A percentile compares a stretch with the other conserved stretches of the same genome.
Evolutionary conservation across 1,140 invertebrate genomes (phyloP).

Genomic region (Popillia japonica): DNA sequence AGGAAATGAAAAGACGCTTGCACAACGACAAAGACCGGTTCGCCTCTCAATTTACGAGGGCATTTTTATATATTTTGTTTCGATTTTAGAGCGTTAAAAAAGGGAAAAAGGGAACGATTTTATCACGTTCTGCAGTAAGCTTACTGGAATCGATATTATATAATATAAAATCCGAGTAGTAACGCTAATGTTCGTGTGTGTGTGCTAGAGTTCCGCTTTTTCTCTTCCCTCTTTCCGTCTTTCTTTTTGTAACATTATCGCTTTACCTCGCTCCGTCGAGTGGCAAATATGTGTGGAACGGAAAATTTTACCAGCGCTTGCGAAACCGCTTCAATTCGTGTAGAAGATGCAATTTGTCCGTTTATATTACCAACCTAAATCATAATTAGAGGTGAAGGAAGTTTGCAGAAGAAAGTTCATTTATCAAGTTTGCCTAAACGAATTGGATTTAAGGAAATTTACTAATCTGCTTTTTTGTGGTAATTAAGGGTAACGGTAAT

Average conservation of each 20-base stretch:
- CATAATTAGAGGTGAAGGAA: neutral
- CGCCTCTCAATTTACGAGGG: slow-evolving; percentile 1
- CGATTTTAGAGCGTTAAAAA: slow-evolving; percentile 28
- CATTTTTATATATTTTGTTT: slow-evolving; percentile 22
- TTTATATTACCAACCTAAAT: neutral
- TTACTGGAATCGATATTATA: slow-evolving; percentile 26
- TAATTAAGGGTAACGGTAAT: too few species aligned
- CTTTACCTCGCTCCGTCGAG: slow-evolving; percentile 7
- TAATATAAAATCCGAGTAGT: slow-evolving; percentile 30
- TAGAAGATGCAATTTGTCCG: slow-evolving; percentile 11
- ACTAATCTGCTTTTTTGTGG: too few species aligned
- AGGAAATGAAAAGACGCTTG: neutral
- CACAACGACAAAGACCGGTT: slow-evolving; percentile 15
- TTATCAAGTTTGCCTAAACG: neutral
- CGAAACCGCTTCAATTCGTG: neutral
- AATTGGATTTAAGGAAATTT: too few species aligned
- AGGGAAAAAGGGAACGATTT: neutral
- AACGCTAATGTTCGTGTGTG: neutral
- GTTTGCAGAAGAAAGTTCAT: neutral
- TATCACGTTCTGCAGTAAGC: slow-evolving; percentile 10
- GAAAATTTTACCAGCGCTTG: neutral
- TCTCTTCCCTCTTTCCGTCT: neutral
- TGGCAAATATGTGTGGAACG: slow-evolving; percentile 6
- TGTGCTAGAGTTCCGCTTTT: neutral
- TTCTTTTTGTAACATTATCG: slow-evolving; percentile 22